These are phyloP conservation scores for Amblyornis subalaris DNA, from an alignment of 2,113 vertebrate species.

Conservation along the genomic window DNA sequence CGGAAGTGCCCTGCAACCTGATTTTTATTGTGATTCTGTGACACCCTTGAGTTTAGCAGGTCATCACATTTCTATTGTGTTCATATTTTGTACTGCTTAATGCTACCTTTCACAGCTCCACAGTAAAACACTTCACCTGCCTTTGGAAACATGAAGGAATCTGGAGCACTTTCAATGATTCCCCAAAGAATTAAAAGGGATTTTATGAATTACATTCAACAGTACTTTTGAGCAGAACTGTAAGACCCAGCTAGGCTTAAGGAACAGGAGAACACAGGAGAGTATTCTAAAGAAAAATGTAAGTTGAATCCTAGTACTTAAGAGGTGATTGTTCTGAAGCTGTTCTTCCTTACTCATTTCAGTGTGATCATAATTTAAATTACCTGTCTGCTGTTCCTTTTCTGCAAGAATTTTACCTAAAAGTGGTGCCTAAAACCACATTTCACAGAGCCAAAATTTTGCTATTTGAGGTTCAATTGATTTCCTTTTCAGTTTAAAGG, in stretches of 20 bases:
- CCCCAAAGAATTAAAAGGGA: background rate
- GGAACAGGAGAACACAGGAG: background rate
- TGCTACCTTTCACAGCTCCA: background rate
- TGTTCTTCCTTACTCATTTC: background rate
- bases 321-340: background rate
- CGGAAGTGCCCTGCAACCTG: background rate
- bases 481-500: slow-evolving; percentile 28
- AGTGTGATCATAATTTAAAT: background rate
- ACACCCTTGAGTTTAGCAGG: background rate
- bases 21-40: background rate
- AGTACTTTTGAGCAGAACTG: background rate
- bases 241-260: background rate
- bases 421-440: background rate
- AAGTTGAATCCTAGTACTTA: background rate
- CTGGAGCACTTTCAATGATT: background rate
- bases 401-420: background rate
- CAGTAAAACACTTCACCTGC: background rate
- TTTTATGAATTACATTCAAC: background rate
- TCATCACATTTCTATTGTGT: background rate
- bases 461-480: slow-evolving; percentile 38
- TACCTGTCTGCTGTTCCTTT: background rate
- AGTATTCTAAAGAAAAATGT: background rate
- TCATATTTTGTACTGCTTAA: background rate
- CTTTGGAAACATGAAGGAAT: background rate
- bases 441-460: background rate